phyloP scores from a whole-genome alignment of 2,888 invertebrate genomes.

The Coenonympha glycerion region DNA sequence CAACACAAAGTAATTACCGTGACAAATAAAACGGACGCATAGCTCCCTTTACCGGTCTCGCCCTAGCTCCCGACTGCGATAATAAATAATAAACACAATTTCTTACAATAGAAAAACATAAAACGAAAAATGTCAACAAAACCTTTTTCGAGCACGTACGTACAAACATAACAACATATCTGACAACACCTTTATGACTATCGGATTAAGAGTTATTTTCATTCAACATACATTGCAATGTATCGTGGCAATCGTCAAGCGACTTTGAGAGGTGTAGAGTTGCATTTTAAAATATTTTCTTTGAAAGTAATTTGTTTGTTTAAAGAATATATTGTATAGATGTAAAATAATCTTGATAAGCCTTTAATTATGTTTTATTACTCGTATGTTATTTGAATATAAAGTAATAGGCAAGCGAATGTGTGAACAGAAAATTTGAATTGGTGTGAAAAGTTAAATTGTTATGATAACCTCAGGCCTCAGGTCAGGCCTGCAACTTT shows the following conservation, averaged over 20 bases:
- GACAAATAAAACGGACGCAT: constrained; percentile 34
- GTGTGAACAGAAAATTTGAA: too few relatives aligned
- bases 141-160: constrained; percentile 31
- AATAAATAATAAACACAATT: constrained; percentile 41
- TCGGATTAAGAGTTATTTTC: constrained; percentile 4
- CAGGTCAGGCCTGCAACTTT: too few relatives aligned
- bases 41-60: constrained; percentile 22
- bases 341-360: constrained; percentile 12
- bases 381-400: too few relatives aligned
- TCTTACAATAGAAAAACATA: constrained; percentile 56
- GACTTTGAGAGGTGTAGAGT: constrained; percentile 21
- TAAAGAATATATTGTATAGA: constrained; percentile 21
- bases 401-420: not conserved
- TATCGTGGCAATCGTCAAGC: constrained; percentile 13
- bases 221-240: not conserved
- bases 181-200: not conserved
- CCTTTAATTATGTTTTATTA: constrained; percentile 7
- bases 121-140: constrained; percentile 55
- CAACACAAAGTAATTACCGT: constrained; percentile 41
- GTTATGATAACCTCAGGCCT: not conserved
- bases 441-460: not conserved
- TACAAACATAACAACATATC: not conserved
- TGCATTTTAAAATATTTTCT: constrained; percentile 44
- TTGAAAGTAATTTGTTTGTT: constrained; percentile 48
- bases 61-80: constrained; percentile 19